Evolutionary conservation across 1,140 invertebrate genomes (phyloP).

Genomic region (Zaprionus kolodkinae): DNA sequence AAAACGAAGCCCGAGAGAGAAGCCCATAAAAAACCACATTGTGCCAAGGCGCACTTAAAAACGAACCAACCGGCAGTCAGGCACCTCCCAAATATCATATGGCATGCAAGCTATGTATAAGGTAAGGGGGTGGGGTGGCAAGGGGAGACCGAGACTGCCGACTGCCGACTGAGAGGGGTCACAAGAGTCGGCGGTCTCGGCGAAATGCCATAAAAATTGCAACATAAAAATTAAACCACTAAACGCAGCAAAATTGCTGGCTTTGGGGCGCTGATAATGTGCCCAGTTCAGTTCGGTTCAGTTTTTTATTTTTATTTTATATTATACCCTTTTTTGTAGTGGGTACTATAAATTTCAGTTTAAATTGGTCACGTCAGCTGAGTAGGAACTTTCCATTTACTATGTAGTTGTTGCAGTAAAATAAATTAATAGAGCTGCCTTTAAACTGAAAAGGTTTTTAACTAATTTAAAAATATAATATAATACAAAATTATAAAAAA

Average conservation of each 20-base stretch:
- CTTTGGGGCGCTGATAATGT: conserved; percentile 40
- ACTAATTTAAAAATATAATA: no score
- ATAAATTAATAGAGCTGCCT: background rate
- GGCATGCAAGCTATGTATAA: background rate
- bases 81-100: conserved; percentile 29
- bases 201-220: conserved; percentile 69
- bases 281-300: conserved; percentile 34
- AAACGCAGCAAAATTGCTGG: conserved; percentile 66
- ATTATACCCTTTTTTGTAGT: background rate
- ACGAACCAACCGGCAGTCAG: conserved; percentile 27
- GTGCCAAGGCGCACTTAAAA: conserved; percentile 73
- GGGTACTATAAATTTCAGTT: background rate
- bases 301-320: background rate
- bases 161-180: background rate
- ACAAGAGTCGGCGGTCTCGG: conserved; percentile 23
- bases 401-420: no score
- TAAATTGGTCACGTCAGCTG: background rate
- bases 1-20: conserved; percentile 65
- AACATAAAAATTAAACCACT: conserved; percentile 80
- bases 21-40: conserved; percentile 80
- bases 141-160: no score
- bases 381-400: background rate
- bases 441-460: no score
- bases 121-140: background rate
- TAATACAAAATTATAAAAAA: no score